Evolutionary conservation across 1,140 invertebrate genomes (phyloP).

Genomic region (Psilanteris sp.): DNA sequence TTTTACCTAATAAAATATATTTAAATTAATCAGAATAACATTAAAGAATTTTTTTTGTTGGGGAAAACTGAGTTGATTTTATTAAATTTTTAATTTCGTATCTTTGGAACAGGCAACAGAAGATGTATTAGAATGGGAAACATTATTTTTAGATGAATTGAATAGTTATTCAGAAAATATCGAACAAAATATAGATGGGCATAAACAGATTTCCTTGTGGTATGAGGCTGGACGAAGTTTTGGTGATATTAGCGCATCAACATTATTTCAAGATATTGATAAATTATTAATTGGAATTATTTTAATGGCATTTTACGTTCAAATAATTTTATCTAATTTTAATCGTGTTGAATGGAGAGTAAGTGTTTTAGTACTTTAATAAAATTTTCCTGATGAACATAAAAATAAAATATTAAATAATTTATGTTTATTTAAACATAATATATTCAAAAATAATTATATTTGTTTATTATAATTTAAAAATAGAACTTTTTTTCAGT

Average conservation of each 20-base stretch:
- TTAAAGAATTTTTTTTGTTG: constrained; percentile 15
- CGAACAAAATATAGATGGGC: constrained; percentile 46
- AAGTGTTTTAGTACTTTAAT: no score
- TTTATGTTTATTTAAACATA: no score
- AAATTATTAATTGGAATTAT: constrained; percentile 85
- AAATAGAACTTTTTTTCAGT: constrained; percentile 68
- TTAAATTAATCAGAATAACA: no score
- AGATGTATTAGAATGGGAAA: constrained; percentile 84
- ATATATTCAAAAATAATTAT: no score
- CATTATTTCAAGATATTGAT: constrained; percentile 87
- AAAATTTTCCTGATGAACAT: no score
- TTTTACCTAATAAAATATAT: no score
- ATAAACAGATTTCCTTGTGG: constrained; percentile 78
- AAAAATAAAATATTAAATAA: no score
- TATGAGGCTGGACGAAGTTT: constrained; percentile 86
- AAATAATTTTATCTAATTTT: constrained; percentile 86
- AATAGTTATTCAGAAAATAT: constrained; percentile 67
- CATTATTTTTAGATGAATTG: constrained; percentile 81
- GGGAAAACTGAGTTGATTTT: not conserved
- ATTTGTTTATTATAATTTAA: no score
- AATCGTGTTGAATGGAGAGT: constrained; percentile 88
- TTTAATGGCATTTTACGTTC: constrained; percentile 87
- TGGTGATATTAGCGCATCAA: constrained; percentile 84
- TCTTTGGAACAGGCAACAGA: constrained; percentile 79
- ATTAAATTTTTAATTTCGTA: constrained; percentile 16